Conservation (phyloP, 2,797 vertebrate genomes). For the Syngnathus acus region DNA sequence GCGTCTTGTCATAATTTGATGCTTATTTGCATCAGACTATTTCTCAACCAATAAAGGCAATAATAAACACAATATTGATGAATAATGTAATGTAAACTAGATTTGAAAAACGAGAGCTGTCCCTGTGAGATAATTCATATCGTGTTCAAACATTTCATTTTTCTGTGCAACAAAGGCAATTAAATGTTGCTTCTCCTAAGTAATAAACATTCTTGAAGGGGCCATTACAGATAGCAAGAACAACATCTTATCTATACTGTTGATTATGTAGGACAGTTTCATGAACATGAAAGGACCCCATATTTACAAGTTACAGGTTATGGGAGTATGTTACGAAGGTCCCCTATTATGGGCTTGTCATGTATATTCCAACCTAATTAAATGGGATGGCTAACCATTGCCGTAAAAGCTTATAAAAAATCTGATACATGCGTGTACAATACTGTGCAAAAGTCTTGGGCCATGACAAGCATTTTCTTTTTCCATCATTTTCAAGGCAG, state of each 20-base stretch:
- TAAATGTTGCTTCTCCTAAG: constrained; percentile 29
- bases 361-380: neutral
- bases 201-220: constrained; percentile 44
- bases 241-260: constrained; percentile 12
- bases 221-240: constrained; percentile 53
- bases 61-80: neutral
- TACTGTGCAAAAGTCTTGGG: neutral
- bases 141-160: constrained; percentile 11
- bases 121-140: constrained; percentile 13
- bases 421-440: neutral
- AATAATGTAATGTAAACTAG: constrained; percentile 15
- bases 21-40: constrained; percentile 7
- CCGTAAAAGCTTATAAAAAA: neutral
- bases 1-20: constrained; percentile 17
- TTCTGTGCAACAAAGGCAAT: neutral
- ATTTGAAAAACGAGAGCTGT: constrained; percentile 9
- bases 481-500: neutral
- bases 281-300: constrained; percentile 11
- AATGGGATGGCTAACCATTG: neutral
- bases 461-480: neutral
- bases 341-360: neutral
- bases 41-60: neutral
- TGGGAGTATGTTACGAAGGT: neutral
- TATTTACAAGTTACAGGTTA: neutral
- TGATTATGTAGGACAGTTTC: constrained; percentile 22